Evolutionary conservation across 2,888 invertebrate species (phyloP), one percentile per base, ranked within the genome.

Genomic region (Ophioninae sp.): DNA sequence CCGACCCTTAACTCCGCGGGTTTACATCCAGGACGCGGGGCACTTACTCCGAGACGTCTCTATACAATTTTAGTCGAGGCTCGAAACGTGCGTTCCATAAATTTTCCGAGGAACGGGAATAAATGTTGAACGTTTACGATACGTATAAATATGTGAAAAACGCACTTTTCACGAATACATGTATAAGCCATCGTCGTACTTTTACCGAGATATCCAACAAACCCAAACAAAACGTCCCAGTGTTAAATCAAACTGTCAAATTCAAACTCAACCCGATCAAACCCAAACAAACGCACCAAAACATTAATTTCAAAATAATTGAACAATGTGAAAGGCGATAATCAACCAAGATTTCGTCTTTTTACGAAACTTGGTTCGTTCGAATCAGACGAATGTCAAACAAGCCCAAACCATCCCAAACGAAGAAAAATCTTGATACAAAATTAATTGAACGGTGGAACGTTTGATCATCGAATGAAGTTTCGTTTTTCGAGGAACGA

Each of bases 41-140:
- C 69, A 65, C 37, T 64, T 62, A 39, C 57, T 68, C 62, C 64
- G 64, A 57, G 65, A 77, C 76, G 77, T 82, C 76, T 77, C 80
- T 73, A 74, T 81, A 65, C 79, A 59, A 68, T 72, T 68, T 62
- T 57, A 65, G 62, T 61, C 62, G 37, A 17, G 17, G 17, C 20
- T n/a, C 50, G 23, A 50, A 61, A 65, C n/a, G 44, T 39, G 44
- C 41, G 7, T 70, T 20, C 39, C 83, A 80, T 74, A 73, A 73
- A 80, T 77, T 59, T 76, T 56, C 30, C n/a, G 5, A 44, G 62
- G 6, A 56, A 6, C 44, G 21, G 30, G 17, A 37, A 20, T 17
- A 61, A n/a, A 61, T 69, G 23, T 23, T 50, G 50, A 62, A 64
- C 39, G 50, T 50, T 50, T 50, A 50, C 50, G 50, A 50, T 50